A percentile compares a stretch with the other conserved stretches of the same genome.
phyloP scores from a whole-genome alignment of 1,140 invertebrate genomes.

The Laupala kohalensis region DNA sequence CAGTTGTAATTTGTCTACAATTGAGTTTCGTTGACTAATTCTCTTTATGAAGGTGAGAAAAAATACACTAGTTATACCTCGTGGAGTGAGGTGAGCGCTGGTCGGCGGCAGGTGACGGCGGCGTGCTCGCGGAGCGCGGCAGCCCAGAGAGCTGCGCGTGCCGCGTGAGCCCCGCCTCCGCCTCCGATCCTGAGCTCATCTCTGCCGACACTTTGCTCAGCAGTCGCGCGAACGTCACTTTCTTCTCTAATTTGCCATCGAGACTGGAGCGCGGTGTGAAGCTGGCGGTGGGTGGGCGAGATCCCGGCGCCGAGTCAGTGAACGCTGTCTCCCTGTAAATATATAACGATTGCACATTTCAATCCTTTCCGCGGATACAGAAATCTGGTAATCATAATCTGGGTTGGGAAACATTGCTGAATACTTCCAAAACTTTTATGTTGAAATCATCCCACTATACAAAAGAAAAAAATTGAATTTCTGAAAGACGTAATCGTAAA shows the following conservation, averaged over 20 bases:
- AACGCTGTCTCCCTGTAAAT: no score
- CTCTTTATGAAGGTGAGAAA: no score
- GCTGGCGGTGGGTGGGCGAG: background rate
- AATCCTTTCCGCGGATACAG: no score
- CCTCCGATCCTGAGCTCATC: constrained; percentile 46
- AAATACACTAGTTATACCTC: constrained; percentile 8
- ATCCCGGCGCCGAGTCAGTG: constrained; percentile 6
- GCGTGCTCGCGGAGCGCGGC: constrained; percentile 20
- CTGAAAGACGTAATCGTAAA: no score
- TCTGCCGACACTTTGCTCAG: constrained; percentile 53
- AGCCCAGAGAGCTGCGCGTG: constrained; percentile 18
- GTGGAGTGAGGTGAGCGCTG: constrained; percentile 7
- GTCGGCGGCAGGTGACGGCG: constrained; percentile 11
- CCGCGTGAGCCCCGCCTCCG: constrained; percentile 34
- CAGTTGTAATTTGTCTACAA: no score
- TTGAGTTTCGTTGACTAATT: no score
- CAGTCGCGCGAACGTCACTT: constrained; percentile 59
- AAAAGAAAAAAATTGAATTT: no score
- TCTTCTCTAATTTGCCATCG: constrained; percentile 54
- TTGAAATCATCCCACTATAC: no score
- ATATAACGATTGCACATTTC: no score
- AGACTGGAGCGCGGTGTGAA: constrained; percentile 20
- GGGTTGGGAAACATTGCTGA: no score
- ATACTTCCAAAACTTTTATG: no score
- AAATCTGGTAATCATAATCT: no score